phyloP scores from a whole-genome alignment of 2,888 invertebrate species.

The Calameuta pallipes region DNA sequence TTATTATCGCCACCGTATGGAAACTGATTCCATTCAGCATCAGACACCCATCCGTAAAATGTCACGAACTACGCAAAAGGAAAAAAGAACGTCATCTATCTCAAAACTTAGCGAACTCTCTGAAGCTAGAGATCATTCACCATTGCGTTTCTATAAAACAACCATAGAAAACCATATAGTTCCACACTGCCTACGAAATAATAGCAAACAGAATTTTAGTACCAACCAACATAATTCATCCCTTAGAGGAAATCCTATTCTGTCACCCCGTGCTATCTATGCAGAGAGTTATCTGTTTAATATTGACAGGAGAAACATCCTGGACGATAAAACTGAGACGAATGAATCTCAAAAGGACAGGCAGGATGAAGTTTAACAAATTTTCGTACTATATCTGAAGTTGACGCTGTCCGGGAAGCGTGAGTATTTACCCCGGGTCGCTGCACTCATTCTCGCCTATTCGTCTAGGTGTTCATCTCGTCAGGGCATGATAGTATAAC shows the following conservation, averaged over 20 bases:
- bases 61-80: background rate
- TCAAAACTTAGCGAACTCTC: background rate
- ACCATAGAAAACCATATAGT: background rate
- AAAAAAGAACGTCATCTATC: background rate
- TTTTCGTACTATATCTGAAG: background rate
- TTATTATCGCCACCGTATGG: background rate
- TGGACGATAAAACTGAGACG: background rate
- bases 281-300: background rate
- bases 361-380: background rate
- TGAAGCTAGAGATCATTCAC: background rate
- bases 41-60: background rate
- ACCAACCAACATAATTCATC: background rate
- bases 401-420: conserved; percentile 11
- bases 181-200: background rate
- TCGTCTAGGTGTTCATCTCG: background rate
- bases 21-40: background rate
- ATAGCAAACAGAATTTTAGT: background rate
- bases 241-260: background rate
- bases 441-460: conserved; percentile 7
- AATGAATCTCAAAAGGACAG: background rate
- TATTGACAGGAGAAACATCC: background rate
- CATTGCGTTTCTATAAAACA: background rate
- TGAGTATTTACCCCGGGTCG: conserved; percentile 38
- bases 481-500: conserved; percentile 15
- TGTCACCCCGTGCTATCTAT: background rate